Evolutionary conservation across 1,140 invertebrate species (phyloP).

Genomic region (Plectrocnemia conspersa): DNA sequence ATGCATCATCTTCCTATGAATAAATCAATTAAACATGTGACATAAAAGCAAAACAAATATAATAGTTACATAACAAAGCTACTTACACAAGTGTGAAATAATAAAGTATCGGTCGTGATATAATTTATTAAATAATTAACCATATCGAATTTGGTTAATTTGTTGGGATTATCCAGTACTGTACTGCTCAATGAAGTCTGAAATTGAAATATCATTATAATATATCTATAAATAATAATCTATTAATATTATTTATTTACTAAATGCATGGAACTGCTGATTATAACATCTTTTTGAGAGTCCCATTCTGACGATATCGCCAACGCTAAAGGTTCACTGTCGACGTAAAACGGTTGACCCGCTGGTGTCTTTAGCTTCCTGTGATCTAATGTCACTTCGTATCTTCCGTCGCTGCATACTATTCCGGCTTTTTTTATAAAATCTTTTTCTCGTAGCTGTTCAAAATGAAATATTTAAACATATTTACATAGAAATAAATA

Average conservation of each 20-base stretch:
- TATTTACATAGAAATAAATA: no score
- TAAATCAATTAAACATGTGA: slow-evolving; percentile 17
- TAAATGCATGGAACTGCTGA: slow-evolving; percentile 81
- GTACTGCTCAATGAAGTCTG: slow-evolving; percentile 88
- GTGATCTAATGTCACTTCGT: slow-evolving; percentile 73
- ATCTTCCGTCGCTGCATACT: slow-evolving; percentile 54
- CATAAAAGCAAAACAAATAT: slow-evolving; percentile 8
- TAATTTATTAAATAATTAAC: slow-evolving; percentile 75
- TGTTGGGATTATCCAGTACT: slow-evolving; percentile 84
- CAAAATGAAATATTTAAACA: slow-evolving; percentile 1
- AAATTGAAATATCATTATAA: slow-evolving; percentile 36
- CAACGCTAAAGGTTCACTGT: slow-evolving; percentile 82
- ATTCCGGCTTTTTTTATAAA: slow-evolving; percentile 65
- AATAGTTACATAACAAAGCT: slow-evolving; percentile 19
- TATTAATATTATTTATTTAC: slow-evolving; percentile 49
- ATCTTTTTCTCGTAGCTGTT: slow-evolving; percentile 55
- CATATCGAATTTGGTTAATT: slow-evolving; percentile 70
- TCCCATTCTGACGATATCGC: slow-evolving; percentile 91
- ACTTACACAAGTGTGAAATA: slow-evolving; percentile 71
- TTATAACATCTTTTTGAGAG: slow-evolving; percentile 73
- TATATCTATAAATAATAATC: slow-evolving; percentile 12
- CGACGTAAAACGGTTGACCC: slow-evolving; percentile 70
- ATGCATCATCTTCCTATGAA: slow-evolving; percentile 63
- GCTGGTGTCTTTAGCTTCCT: slow-evolving; percentile 83
- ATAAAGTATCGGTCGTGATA: slow-evolving; percentile 82